phyloP scores from a whole-genome alignment of 2,797 vertebrate genomes.

The Premnoplex brunnescens region DNA sequence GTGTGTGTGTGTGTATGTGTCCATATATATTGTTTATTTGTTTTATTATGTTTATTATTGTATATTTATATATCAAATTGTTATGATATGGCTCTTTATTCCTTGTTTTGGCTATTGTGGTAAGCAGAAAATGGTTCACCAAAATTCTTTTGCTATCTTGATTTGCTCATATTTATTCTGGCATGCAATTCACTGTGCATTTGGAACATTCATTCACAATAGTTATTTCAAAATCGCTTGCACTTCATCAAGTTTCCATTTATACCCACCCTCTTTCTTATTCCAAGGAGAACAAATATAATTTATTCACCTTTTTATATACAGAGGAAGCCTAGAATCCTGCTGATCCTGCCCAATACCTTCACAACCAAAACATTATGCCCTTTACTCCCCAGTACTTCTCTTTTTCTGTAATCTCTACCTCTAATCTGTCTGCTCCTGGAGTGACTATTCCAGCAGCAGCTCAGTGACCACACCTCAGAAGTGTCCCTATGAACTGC shows the following conservation, averaged over 20 bases:
- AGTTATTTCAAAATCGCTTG: not conserved
- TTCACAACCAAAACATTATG: not conserved
- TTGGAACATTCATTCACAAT: not conserved
- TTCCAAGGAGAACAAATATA: constrained; percentile 7
- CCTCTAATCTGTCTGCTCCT: not conserved
- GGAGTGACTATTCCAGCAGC: not conserved
- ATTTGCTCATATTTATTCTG: constrained; percentile 5
- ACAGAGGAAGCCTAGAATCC: not conserved
- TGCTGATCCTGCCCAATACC: not conserved
- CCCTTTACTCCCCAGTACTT: not conserved
- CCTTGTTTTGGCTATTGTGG: not conserved
- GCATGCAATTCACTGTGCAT: not conserved
- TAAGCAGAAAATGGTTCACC: constrained; percentile 33
- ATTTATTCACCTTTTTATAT: not conserved
- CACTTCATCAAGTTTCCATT: not conserved
- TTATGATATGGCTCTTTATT: not conserved
- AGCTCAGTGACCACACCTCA: not conserved
- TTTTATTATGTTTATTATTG: not conserved
- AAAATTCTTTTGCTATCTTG: not conserved
- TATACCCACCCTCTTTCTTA: not conserved
- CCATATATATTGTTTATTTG: not conserved
- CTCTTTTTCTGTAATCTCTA: not conserved
- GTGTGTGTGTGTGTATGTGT: no score
- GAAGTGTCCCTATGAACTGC: not conserved
- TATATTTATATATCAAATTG: not conserved